These are phyloP conservation scores for Chironex yamaguchii DNA, from an alignment of 30 jellyfish, hydroid and myxozoan species.

Conservation along the genomic window DNA sequence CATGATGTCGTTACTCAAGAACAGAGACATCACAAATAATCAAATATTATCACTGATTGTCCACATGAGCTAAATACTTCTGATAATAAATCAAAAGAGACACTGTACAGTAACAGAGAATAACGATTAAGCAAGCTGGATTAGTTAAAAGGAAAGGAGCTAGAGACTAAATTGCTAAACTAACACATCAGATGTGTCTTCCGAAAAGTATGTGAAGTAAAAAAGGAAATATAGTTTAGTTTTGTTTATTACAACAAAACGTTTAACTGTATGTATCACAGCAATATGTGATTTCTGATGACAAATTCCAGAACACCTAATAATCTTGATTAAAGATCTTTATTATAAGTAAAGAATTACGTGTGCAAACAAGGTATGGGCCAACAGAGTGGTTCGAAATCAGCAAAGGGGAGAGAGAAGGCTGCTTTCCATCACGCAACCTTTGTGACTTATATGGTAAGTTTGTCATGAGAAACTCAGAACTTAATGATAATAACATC, in stretches of 20 bases:
- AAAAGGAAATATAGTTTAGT: neutral
- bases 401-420: neutral
- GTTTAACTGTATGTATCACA: conserved; percentile 39
- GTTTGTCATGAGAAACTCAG: neutral
- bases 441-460: neutral
- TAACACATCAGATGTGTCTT: too few species aligned
- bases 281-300: neutral
- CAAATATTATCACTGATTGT: conserved; percentile 14
- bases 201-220: neutral
- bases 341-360: neutral
- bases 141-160: neutral
- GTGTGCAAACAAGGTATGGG: neutral
- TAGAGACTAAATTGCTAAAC: neutral
- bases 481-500: neutral
- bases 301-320: conserved; percentile 8
- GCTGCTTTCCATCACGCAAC: neutral
- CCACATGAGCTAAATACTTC: conserved; percentile 17
- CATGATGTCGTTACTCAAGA: conserved; percentile 9
- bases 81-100: conserved; percentile 22
- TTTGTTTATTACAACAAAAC: conserved; percentile 47
- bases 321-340: conserved; percentile 2
- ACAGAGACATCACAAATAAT: conserved; percentile 24
- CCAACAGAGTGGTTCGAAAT: neutral
- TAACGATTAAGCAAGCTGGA: conserved; percentile 40
- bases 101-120: neutral